These are phyloP conservation scores for Schizothorax lantsangensis DNA, from an alignment of 2,797 vertebrate species.

Conservation along the genomic window DNA sequence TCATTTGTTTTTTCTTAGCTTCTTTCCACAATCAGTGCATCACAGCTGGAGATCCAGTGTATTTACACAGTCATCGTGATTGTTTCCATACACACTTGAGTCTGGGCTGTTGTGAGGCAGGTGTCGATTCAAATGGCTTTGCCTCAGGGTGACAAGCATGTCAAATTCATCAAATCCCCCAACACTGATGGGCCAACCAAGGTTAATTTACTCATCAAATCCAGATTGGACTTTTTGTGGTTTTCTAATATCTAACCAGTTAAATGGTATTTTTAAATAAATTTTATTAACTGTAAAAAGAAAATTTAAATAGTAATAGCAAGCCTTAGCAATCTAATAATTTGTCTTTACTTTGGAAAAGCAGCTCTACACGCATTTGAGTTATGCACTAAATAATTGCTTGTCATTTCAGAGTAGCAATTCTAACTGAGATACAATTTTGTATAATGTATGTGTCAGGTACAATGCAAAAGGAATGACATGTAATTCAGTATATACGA, in stretches of 20 bases:
- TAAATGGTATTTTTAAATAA: no score
- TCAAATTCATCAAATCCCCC: slow-evolving; percentile 29
- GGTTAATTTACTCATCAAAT: slow-evolving; percentile 48
- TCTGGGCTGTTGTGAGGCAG: slow-evolving; percentile 37
- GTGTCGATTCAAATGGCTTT: slow-evolving; percentile 50
- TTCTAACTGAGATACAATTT: neutral
- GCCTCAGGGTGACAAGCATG: slow-evolving; percentile 14
- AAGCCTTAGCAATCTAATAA: neutral
- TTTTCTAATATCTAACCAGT: neutral
- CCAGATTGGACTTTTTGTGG: slow-evolving; percentile 27
- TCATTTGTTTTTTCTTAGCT: neutral
- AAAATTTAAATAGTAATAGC: neutral
- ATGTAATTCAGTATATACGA: neutral
- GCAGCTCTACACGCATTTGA: neutral
- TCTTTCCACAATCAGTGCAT: slow-evolving; percentile 33
- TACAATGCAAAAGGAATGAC: neutral
- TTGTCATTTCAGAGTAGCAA: neutral
- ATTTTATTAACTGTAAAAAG: neutral
- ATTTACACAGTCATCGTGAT: slow-evolving; percentile 40
- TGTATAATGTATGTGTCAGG: neutral
- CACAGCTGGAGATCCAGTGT: slow-evolving; percentile 35
- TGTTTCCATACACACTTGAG: slow-evolving; percentile 36
- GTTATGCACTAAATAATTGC: neutral
- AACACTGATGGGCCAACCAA: slow-evolving; percentile 22
- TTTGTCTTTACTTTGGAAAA: neutral